phyloP scores from a whole-genome alignment of 2,888 invertebrate species.

The Epistrophella euchroma region DNA sequence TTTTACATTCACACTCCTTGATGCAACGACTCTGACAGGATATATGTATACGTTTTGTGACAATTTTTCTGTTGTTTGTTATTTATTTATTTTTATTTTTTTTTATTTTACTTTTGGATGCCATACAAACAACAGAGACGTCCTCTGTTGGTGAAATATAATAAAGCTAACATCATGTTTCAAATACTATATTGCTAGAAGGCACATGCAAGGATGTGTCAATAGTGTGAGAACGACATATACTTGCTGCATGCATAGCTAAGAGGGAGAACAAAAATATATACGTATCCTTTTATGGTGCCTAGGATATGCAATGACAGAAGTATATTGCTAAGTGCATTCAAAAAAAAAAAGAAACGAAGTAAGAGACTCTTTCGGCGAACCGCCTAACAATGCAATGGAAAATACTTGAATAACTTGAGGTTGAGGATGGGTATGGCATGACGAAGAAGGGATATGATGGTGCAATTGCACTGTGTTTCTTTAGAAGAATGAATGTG shows the following conservation, averaged over 20 bases:
- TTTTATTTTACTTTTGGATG: slow-evolving; percentile 9
- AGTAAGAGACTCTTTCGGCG: slow-evolving; percentile 74
- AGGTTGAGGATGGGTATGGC: slow-evolving; percentile 21
- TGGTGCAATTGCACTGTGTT: slow-evolving; percentile 11
- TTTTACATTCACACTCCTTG: slow-evolving; percentile 21
- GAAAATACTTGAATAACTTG: slow-evolving; percentile 57
- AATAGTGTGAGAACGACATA: slow-evolving; percentile 59
- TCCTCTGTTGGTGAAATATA: slow-evolving; percentile 69
- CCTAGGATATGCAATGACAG: slow-evolving; percentile 45
- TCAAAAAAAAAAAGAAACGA: slow-evolving; percentile 40
- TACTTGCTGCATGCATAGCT: neutral
- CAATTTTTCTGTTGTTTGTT: slow-evolving; percentile 16
- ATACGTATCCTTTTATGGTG: slow-evolving; percentile 51
- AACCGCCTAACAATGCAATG: slow-evolving; percentile 73
- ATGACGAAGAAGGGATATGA: neutral
- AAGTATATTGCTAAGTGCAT: slow-evolving; percentile 72
- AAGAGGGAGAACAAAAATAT: slow-evolving; percentile 3
- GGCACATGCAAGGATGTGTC: slow-evolving; percentile 71
- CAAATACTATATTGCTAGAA: slow-evolving; percentile 70
- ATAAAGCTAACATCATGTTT: slow-evolving; percentile 75
- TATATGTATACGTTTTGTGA: slow-evolving; percentile 24
- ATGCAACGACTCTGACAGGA: slow-evolving; percentile 1
- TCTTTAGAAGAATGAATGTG: slow-evolving; percentile 30
- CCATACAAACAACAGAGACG: slow-evolving; percentile 25
- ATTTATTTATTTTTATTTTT: neutral